phyloP scores from a whole-genome alignment of 1,140 invertebrate genomes.

The Streblospio benedicti region DNA sequence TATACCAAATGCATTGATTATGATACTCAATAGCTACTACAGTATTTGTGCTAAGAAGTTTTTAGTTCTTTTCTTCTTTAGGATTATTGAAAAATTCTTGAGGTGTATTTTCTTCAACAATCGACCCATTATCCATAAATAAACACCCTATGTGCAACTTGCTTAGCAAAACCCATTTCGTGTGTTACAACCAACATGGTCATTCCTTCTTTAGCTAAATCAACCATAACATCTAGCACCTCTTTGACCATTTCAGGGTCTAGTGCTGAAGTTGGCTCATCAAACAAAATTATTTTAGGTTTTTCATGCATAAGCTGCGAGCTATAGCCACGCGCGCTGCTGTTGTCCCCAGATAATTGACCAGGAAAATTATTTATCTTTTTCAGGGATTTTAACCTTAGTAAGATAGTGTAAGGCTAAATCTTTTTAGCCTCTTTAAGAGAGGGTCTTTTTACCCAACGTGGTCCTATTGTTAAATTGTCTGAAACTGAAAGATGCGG shows the following conservation, averaged over 20 bases:
- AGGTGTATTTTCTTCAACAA: conserved; percentile 9
- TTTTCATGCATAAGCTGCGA: neutral
- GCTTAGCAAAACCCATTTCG: conserved; percentile 20
- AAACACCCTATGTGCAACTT: conserved; percentile 13
- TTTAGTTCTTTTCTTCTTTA: no score
- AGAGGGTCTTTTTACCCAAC: neutral
- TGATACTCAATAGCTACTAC: no score
- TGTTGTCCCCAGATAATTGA: neutral
- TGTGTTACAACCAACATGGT: conserved; percentile 22
- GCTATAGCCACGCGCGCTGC: conserved; percentile 1
- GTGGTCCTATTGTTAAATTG: conserved; percentile 14
- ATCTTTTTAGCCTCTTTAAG: neutral
- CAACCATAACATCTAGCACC: conserved; percentile 17
- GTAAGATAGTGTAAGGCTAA: neutral
- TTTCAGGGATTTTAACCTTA: no score
- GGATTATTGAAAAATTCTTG: conserved; percentile 6
- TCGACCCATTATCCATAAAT: conserved; percentile 18
- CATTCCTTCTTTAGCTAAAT: conserved; percentile 13
- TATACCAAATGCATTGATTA: no score
- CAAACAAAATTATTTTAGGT: conserved; percentile 7
- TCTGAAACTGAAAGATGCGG: conserved; percentile 18
- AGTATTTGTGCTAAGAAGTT: no score
- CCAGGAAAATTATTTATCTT: neutral
- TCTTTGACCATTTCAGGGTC: conserved; percentile 18
- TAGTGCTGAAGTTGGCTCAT: conserved; percentile 11